These are phyloP conservation scores for Platyscapa corneri DNA, from an alignment of 1,140 invertebrate genomes.

Conservation along the genomic window DNA sequence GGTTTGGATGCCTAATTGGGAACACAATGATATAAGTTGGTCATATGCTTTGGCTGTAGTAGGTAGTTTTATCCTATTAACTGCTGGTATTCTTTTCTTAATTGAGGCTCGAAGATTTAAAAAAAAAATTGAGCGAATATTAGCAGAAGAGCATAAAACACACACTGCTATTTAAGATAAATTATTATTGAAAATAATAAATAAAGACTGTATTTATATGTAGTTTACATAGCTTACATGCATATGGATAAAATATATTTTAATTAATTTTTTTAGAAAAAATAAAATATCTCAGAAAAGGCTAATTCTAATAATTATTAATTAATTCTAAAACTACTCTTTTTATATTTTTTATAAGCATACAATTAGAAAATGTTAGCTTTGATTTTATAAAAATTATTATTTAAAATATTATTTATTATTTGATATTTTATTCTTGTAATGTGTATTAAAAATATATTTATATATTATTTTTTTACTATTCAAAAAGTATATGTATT, in stretches of 20 bases:
- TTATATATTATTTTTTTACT: background rate
- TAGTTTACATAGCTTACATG: background rate
- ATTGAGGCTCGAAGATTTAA: slow-evolving; percentile 86
- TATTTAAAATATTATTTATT: background rate
- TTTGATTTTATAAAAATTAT: slow-evolving; percentile 3
- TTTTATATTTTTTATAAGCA: too few relatives aligned
- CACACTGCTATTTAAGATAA: slow-evolving; percentile 54
- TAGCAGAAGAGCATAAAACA: slow-evolving; percentile 69
- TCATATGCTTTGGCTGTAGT: slow-evolving; percentile 91
- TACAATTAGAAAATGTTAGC: too few relatives aligned
- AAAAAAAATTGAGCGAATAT: slow-evolving; percentile 80
- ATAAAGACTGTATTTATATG: background rate
- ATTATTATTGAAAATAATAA: background rate
- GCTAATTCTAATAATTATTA: background rate
- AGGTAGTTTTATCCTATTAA: slow-evolving; percentile 82
- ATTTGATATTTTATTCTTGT: background rate
- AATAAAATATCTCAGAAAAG: too few relatives aligned
- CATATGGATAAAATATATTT: background rate
- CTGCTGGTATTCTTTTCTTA: slow-evolving; percentile 85
- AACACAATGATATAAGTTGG: slow-evolving; percentile 97
- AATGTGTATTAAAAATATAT: background rate
- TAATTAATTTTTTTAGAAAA: too few relatives aligned
- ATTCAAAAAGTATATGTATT: background rate
- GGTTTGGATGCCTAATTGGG: slow-evolving; percentile 97
- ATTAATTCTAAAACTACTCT: too few relatives aligned